These are phyloP conservation scores for Microtus ochrogaster DNA, from an alignment of 2,113 vertebrate genomes.

Conservation along the genomic window DNA sequence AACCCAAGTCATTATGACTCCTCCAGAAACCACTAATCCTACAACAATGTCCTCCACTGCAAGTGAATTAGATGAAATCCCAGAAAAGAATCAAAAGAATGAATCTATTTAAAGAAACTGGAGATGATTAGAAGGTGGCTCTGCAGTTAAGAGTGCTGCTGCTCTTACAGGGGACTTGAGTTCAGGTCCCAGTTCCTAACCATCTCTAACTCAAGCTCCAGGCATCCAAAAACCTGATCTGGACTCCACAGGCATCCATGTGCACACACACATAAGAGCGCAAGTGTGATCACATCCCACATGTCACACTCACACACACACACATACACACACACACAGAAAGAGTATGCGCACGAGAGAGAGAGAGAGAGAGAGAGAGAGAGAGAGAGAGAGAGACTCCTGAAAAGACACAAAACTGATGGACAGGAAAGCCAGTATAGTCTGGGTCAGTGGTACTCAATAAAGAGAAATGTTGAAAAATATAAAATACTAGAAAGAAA, in stretches of 20 bases:
- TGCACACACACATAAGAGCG: neutral
- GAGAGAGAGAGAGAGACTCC: neutral
- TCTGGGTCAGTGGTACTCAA: neutral
- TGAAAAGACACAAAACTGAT: neutral
- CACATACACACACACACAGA: neutral
- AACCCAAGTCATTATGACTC: neutral
- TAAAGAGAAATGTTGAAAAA: neutral
- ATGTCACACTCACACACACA: neutral
- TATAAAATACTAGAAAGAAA: neutral
- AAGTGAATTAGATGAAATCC: neutral
- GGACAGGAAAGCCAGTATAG: neutral
- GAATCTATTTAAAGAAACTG: neutral
- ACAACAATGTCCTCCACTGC: neutral
- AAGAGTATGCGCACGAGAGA: too few species aligned
- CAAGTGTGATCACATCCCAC: neutral
- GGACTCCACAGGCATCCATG: too few species aligned
- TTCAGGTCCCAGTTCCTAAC: neutral
- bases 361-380: neutral
- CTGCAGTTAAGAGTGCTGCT: neutral
- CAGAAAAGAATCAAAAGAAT: neutral
- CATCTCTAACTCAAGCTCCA: neutral
- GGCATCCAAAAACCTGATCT: neutral
- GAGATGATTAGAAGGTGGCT: neutral
- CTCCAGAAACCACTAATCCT: neutral
- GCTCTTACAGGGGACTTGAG: neutral